Percentiles rank a stretch among this genome's conserved stretches.
phyloP scores from a whole-genome alignment of 2,797 vertebrate genomes.

The Hypotaenidia philippensis region DNA sequence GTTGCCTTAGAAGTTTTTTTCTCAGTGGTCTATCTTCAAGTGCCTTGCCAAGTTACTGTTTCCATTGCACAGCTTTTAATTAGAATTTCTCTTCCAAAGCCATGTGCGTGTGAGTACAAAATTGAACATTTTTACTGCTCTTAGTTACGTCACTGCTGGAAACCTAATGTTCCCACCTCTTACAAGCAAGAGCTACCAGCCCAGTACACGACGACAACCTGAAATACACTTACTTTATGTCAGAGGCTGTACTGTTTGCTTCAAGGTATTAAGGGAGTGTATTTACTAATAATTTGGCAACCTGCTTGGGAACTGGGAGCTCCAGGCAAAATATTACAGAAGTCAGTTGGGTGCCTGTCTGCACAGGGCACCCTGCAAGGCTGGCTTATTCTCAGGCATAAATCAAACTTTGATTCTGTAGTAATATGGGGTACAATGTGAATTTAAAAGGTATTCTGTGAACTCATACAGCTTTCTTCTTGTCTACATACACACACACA shows the following conservation, averaged over 20 bases:
- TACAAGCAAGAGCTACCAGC: background rate
- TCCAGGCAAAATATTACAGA: background rate
- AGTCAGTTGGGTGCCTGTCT: background rate
- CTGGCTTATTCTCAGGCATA: background rate
- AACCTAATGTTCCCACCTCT: background rate
- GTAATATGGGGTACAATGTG: background rate
- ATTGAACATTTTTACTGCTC: background rate
- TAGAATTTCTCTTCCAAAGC: background rate
- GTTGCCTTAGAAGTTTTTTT: background rate
- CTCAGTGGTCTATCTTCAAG: background rate
- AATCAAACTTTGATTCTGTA: background rate
- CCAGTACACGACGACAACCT: background rate
- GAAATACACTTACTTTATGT: background rate
- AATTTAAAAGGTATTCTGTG: background rate
- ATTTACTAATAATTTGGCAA: conserved; percentile 3
- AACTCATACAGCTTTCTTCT: background rate
- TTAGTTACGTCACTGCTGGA: background rate
- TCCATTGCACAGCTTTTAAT: background rate
- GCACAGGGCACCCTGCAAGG: background rate
- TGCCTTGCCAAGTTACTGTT: background rate
- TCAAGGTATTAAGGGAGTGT: background rate
- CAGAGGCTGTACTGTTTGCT: background rate
- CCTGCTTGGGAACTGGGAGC: background rate
- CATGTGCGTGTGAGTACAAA: background rate
- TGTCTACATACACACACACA: background rate